Percentiles rank a stretch among this genome's conserved stretches.
Evolutionary conservation across 1,140 invertebrate species (phyloP).

Genomic region (Ceratitis capitata): DNA sequence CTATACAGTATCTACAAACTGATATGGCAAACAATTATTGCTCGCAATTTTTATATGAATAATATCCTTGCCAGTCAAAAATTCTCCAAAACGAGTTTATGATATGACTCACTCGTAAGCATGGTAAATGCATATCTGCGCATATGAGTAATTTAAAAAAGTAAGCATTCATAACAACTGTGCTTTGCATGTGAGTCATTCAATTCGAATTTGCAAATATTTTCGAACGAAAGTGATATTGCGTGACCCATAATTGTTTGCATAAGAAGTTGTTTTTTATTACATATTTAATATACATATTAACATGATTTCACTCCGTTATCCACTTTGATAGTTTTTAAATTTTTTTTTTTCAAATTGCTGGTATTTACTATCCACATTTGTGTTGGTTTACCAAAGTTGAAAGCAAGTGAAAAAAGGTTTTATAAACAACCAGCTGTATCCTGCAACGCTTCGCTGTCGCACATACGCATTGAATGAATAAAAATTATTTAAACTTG

Average conservation of each 20-base stretch:
- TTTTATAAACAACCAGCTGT: too few species aligned
- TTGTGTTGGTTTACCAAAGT: too few species aligned
- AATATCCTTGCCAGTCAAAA: neutral
- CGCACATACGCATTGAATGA: too few species aligned
- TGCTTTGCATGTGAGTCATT: neutral
- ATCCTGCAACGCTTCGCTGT: too few species aligned
- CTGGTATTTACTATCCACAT: neutral
- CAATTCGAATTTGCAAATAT: neutral
- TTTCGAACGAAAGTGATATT: neutral
- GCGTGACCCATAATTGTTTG: neutral
- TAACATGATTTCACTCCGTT: neutral
- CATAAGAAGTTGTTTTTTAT: neutral
- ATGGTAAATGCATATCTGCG: neutral
- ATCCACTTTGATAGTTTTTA: neutral
- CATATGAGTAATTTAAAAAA: neutral
- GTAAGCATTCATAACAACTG: neutral
- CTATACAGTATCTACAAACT: neutral
- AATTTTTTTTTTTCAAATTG: neutral
- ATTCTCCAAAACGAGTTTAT: neutral
- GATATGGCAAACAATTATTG: neutral
- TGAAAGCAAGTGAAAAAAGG: too few species aligned
- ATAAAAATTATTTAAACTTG: too few species aligned
- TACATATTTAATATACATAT: neutral
- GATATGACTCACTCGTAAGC: constrained; percentile 20
- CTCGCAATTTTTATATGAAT: neutral